These are phyloP conservation scores for Polylopha cassiicola DNA, from an alignment of 2,888 invertebrate genomes.

Conservation along the genomic window DNA sequence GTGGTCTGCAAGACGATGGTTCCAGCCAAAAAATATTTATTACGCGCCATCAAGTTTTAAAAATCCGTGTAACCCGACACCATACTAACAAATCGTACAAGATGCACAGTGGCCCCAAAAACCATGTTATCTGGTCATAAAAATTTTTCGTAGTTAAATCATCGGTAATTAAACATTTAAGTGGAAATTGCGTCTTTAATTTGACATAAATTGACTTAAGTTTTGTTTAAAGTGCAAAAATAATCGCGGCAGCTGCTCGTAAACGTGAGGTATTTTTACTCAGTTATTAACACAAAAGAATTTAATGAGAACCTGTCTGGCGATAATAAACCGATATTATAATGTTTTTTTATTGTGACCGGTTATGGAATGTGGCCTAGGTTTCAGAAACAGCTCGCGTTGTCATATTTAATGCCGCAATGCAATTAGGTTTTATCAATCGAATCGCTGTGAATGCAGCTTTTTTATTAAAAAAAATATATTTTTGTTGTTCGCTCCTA, in stretches of 20 bases:
- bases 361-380: constrained; percentile 30
- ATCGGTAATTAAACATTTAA: constrained; percentile 21
- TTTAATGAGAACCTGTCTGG: constrained; percentile 41
- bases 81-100: constrained; percentile 49
- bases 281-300: constrained; percentile 42
- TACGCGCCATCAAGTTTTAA: constrained; percentile 68
- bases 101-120: constrained; percentile 49
- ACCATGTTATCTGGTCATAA: constrained; percentile 31
- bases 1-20: constrained; percentile 48
- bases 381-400: constrained; percentile 23
- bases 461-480: too few relatives aligned
- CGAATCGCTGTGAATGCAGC: too few relatives aligned
- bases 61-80: constrained; percentile 68
- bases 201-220: constrained; percentile 32
- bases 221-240: constrained; percentile 31
- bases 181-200: constrained; percentile 27
- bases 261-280: constrained; percentile 29
- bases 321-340: constrained; percentile 46
- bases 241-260: constrained; percentile 30
- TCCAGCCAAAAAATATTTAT: constrained; percentile 67
- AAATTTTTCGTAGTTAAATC: constrained; percentile 20
- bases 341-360: constrained; percentile 35
- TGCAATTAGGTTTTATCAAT: too few relatives aligned
- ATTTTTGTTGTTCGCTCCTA: too few relatives aligned
- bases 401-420: constrained; percentile 3